Base-by-base conservation (phyloP, 2,113 vertebrate genomes). In the Chaenogobius annularis region DNA sequence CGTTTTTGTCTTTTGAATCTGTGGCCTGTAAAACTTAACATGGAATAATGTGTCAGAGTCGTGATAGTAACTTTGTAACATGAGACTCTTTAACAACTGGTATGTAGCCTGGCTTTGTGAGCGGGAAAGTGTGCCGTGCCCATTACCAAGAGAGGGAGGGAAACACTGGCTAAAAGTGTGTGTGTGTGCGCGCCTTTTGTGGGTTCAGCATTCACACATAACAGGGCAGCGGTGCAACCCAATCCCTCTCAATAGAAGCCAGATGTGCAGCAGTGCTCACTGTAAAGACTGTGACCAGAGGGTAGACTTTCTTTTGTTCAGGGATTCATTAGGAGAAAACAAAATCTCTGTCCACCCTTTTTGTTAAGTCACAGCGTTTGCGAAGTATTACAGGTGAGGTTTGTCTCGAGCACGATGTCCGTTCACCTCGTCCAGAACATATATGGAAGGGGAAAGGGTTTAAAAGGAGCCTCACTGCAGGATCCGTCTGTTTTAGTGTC, bases 231-330 rank as follows among this genome's bases (percentile, higher is more conserved):
- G 72, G 88, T 89, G 89, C 66, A 91, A 93, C 88, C 77, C 48
- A 75, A 91, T 87, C 80, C 82, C 74, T 82, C 65, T 84, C 85
- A 90, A 91, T 89, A 76, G 85, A 90, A 93, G 85, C 91, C 93
- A 93, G 91, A 93, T 94, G 93, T 94, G 88, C 77, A 90, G 77
- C 66, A 1, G 66, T 43, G 78, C 70, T 86, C 71, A 70, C 69
- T 79, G 72, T 59, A 76, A 75, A 79, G 64, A 75, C 80, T 65
- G 31, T 48, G 78, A 59, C 73, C 61, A 69, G 70, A 83, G 66
- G 54, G 58, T 47, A 71, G 78, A 68, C 44, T 61, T 64, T 67
- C 22, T 48, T 44, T 77, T 62, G 31, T 74, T 50, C 17, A 19
- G 19, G 35, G 35, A 63, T 43, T 63, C 19, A 63, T 61, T 61